Percentiles rank a stretch among this genome's conserved stretches.
These are phyloP conservation scores for Gari tellinella DNA, from an alignment of 2,888 invertebrate genomes.

Conservation along the genomic window DNA sequence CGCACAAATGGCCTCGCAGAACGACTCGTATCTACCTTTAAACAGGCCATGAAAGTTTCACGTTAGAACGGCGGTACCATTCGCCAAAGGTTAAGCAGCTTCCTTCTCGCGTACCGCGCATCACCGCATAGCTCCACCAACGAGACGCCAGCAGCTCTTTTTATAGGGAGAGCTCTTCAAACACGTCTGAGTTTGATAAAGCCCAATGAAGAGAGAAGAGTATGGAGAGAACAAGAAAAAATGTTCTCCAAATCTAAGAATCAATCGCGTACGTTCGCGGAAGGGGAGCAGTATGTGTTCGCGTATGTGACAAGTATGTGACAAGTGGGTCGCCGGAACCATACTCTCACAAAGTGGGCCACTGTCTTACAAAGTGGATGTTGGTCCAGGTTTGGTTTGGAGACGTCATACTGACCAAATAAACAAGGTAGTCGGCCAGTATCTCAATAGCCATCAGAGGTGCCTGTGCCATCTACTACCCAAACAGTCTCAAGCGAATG, in stretches of 20 bases:
- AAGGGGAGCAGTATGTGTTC: constrained; percentile 23
- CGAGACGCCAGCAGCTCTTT: constrained; percentile 12
- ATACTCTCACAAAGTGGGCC: constrained; percentile 25
- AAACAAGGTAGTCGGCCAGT: too few species aligned
- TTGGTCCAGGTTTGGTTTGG: constrained; percentile 9
- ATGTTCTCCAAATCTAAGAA: neutral
- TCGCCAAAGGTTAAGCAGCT: constrained; percentile 23
- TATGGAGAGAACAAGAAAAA: constrained; percentile 7
- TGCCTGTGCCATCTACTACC: too few species aligned
- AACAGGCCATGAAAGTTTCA: too few species aligned
- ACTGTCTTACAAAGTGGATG: constrained; percentile 30
- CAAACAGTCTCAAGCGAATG: too few species aligned
- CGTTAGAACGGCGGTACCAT: too few species aligned
- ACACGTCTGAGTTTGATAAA: constrained; percentile 13
- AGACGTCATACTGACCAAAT: constrained; percentile 32
- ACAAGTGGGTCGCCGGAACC: constrained; percentile 16
- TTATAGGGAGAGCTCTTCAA: constrained; percentile 6
- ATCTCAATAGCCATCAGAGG: too few species aligned
- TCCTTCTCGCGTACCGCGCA: constrained; percentile 8
- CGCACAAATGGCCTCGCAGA: constrained; percentile 60
- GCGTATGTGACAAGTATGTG: constrained; percentile 10
- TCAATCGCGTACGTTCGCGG: constrained; percentile 14
- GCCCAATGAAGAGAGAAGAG: constrained; percentile 4
- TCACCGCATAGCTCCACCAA: constrained; percentile 9
- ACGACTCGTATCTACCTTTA: constrained; percentile 45